phyloP scores from a whole-genome alignment of 2,888 invertebrate genomes.

The Ryuthela nishihirai region DNA sequence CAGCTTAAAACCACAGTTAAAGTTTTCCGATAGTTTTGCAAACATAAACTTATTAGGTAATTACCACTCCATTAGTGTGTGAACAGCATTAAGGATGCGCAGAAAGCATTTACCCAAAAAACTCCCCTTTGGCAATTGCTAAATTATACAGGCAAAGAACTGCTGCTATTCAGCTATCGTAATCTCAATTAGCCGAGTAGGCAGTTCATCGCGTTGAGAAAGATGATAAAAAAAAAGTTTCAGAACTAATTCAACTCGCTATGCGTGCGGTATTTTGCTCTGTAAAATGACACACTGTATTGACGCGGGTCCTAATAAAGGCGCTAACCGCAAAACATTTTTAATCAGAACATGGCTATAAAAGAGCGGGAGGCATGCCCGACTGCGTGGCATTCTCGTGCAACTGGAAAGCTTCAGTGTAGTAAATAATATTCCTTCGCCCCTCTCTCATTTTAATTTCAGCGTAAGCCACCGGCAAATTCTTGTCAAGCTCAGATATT shows the following conservation, averaged over 20 bases:
- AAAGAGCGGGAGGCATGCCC: conserved; percentile 18
- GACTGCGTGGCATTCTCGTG: too few relatives aligned
- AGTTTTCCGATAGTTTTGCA: too few relatives aligned
- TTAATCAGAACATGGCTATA: conserved; percentile 36
- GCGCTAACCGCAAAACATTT: conserved; percentile 34
- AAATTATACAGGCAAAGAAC: conserved; percentile 20
- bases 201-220: conserved; percentile 30
- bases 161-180: conserved; percentile 23
- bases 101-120: too few relatives aligned
- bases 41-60: too few relatives aligned
- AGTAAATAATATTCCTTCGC: too few relatives aligned
- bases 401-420: too few relatives aligned
- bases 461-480: conserved; percentile 24
- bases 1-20: too few relatives aligned
- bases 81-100: too few relatives aligned
- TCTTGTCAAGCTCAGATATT: conserved; percentile 24
- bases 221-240: conserved; percentile 30
- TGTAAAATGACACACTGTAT: conserved; percentile 30
- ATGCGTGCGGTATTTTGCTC: too few relatives aligned
- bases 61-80: conserved; percentile 20
- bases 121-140: too few relatives aligned
- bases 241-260: conserved; percentile 29
- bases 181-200: conserved; percentile 36
- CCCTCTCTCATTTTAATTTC: conserved; percentile 32
- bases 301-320: conserved; percentile 30